These are phyloP conservation scores for Sogatella furcifera DNA, from an alignment of 1,140 invertebrate genomes.

Conservation along the genomic window DNA sequence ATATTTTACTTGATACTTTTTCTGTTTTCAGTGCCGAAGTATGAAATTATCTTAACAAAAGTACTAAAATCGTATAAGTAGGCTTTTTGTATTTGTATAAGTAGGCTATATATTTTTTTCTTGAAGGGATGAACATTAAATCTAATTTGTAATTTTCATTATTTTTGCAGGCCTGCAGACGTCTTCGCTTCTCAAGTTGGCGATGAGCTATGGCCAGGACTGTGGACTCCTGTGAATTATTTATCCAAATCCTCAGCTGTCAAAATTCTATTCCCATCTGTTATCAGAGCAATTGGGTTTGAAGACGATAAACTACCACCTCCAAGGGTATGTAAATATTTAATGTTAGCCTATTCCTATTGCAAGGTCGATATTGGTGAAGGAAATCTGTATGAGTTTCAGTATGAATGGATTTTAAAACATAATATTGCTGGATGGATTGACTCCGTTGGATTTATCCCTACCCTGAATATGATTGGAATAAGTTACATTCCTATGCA, in stretches of 20 bases:
- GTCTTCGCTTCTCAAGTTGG: background rate
- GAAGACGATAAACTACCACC: conserved; percentile 15
- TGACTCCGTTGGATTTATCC: too few relatives aligned
- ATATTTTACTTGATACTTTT: too few relatives aligned
- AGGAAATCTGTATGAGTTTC: background rate
- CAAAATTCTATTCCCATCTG: conserved; percentile 19
- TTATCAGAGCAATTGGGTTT: conserved; percentile 9
- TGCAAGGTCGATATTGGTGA: background rate
- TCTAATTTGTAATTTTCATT: background rate
- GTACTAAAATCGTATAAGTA: too few relatives aligned
- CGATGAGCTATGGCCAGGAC: conserved; percentile 12
- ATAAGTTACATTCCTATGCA: too few relatives aligned
- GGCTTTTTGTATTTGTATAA: too few relatives aligned
- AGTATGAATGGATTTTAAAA: background rate
- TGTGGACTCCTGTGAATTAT: conserved; percentile 22
- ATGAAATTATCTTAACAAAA: too few relatives aligned
- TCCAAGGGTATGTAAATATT: conserved; percentile 16
- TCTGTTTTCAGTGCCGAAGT: too few relatives aligned
- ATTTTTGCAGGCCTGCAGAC: conserved; percentile 9
- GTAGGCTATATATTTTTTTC: too few relatives aligned
- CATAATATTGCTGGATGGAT: too few relatives aligned
- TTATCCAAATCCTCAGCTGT: conserved; percentile 20
- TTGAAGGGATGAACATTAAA: too few relatives aligned
- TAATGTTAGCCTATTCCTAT: too few relatives aligned
- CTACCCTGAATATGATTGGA: too few relatives aligned